Percentiles rank a stretch among this genome's conserved stretches.
These are phyloP conservation scores for Amia ocellicauda DNA, from an alignment of 2,113 vertebrate species.

Conservation along the genomic window DNA sequence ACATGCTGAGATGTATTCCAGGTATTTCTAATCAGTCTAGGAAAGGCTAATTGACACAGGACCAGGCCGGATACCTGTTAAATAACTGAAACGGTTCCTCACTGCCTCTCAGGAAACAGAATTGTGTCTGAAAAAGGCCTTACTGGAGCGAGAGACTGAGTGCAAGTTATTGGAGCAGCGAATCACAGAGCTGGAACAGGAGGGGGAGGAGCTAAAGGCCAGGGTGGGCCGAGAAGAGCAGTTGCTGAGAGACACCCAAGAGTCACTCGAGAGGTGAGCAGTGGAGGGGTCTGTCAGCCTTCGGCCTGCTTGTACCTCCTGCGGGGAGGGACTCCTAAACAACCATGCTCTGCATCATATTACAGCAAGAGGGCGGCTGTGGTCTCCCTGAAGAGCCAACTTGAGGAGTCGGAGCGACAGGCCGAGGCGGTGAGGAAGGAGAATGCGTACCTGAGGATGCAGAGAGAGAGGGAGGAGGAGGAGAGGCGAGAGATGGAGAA, in stretches of 20 bases:
- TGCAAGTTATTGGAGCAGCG: slow-evolving; percentile 33
- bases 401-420: slow-evolving; percentile 68
- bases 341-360: slow-evolving; percentile 4
- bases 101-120: slow-evolving; percentile 42
- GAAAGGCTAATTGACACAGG: too few relatives aligned
- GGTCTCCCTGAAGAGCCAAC: slow-evolving; percentile 62
- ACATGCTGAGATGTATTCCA: too few relatives aligned
- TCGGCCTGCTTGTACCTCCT: background rate
- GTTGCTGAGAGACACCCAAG: slow-evolving; percentile 42
- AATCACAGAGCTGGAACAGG: slow-evolving; percentile 42
- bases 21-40: too few relatives aligned
- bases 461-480: slow-evolving; percentile 65
- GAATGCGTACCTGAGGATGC: slow-evolving; percentile 56
- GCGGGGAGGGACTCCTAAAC: slow-evolving; percentile 12
- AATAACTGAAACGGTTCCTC: too few relatives aligned
- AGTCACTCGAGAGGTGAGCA: slow-evolving; percentile 45
- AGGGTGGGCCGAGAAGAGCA: slow-evolving; percentile 31
- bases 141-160: slow-evolving; percentile 24
- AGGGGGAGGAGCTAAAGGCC: slow-evolving; percentile 36
- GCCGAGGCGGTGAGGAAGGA: slow-evolving; percentile 59
- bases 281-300: background rate
- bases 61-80: too few relatives aligned
- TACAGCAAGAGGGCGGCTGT: slow-evolving; percentile 53
- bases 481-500: slow-evolving; percentile 53
- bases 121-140: slow-evolving; percentile 32